Percentiles rank a stretch among this genome's conserved stretches.
Evolutionary conservation across 2,113 vertebrate genomes (phyloP).

Genomic region (Cyphomyrus discorhynchus): DNA sequence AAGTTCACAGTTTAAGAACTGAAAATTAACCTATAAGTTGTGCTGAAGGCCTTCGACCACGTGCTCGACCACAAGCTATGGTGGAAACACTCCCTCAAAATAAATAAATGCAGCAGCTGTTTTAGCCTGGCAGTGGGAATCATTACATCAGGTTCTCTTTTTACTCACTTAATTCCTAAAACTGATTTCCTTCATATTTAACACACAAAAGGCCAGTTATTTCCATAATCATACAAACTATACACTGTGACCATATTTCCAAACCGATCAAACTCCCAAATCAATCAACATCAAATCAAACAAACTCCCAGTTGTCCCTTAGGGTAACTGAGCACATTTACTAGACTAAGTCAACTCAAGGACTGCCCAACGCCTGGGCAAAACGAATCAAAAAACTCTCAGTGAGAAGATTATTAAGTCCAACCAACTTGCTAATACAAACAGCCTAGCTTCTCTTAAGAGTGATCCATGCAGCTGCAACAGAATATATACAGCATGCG

Average conservation of each 20-base stretch:
- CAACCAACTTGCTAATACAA: not conserved
- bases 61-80: not conserved
- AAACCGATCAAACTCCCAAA: not conserved
- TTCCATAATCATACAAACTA: not conserved
- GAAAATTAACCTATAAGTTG: not conserved
- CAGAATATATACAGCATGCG: not conserved
- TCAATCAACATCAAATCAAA: not conserved
- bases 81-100: conserved; percentile 24
- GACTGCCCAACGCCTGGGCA: not conserved
- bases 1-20: not conserved
- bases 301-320: not conserved
- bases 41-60: not conserved
- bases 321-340: not conserved
- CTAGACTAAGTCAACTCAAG: not conserved
- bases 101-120: conserved; percentile 32
- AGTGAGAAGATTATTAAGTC: not conserved
- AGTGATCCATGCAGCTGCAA: not conserved
- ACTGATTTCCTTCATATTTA: not conserved
- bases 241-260: not conserved
- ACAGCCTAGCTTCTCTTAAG: not conserved
- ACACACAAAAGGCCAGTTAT: not conserved
- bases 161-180: not conserved
- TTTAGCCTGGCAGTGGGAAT: conserved; percentile 2
- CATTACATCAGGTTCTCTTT: conserved; percentile 3
- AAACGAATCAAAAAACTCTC: not conserved